Conservation (phyloP, 1,140 invertebrate genomes). For the Stegodyphus dumicola region DNA sequence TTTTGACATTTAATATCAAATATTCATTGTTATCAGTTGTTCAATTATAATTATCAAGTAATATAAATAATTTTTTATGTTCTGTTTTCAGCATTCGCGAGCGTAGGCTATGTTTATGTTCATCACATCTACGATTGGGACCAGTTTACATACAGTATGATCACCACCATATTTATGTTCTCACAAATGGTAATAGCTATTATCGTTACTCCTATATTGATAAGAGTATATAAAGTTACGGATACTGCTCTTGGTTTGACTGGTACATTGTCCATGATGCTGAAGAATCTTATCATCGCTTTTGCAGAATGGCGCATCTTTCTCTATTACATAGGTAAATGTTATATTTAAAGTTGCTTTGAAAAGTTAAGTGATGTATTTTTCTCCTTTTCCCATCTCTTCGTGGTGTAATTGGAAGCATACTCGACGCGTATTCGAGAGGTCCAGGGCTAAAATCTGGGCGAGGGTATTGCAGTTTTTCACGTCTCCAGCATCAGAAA, state of each 20-base stretch:
- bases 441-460: too few relatives aligned
- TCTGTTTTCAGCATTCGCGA: slow-evolving; percentile 19
- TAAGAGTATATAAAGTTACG: slow-evolving; percentile 6
- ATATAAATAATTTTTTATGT: background rate
- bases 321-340: slow-evolving; percentile 46
- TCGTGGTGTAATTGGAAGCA: background rate
- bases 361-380: background rate
- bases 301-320: slow-evolving; percentile 4
- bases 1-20: background rate
- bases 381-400: background rate
- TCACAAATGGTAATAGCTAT: background rate
- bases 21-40: background rate
- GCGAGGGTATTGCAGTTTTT: background rate
- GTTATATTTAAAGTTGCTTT: background rate
- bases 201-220: background rate
- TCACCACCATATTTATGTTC: slow-evolving; percentile 11
- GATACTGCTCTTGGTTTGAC: slow-evolving; percentile 9
- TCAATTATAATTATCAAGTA: background rate
- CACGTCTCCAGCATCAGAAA: background rate
- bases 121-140: slow-evolving; percentile 48
- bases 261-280: slow-evolving; percentile 8
- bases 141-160: background rate
- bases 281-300: background rate
- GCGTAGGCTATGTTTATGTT: slow-evolving; percentile 16
- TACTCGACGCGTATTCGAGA: background rate